Evolutionary conservation across 2,113 vertebrate genomes (phyloP).

Genomic region (Saccopteryx leptura): DNA sequence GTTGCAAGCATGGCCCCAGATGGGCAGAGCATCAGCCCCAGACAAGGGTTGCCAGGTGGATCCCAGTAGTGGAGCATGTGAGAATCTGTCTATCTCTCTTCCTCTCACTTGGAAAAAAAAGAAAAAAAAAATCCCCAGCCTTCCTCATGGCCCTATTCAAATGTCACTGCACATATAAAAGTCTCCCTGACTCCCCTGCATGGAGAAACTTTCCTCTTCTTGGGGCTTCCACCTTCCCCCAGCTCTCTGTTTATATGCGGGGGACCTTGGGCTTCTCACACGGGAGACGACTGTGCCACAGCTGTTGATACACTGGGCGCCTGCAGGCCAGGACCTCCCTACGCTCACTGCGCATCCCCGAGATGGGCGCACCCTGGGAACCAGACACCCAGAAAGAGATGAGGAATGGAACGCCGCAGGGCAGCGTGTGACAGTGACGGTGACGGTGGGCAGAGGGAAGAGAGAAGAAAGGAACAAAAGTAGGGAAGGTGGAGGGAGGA

Average conservation of each 20-base stretch:
- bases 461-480: not conserved
- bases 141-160: not conserved
- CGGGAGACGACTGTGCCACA: rapidly evolving
- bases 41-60: no score
- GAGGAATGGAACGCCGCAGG: no score
- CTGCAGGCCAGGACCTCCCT: not conserved
- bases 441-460: rapidly evolving
- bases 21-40: no score
- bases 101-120: no score
- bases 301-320: not conserved
- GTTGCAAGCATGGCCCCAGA: no score
- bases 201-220: not conserved
- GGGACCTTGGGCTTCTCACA: not conserved
- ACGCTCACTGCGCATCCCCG: rapidly evolving
- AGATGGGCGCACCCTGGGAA: not conserved
- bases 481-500: not conserved
- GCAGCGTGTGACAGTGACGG: rapidly evolving
- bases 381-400: not conserved
- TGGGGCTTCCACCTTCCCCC: no score
- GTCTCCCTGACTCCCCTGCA: not conserved
- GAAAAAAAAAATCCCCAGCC: no score
- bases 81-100: no score
- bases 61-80: no score
- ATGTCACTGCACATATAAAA: no score
- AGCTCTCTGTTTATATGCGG: no score